Conservation (phyloP, 2,113 vertebrate species). For the Mustelus asterias region DNA sequence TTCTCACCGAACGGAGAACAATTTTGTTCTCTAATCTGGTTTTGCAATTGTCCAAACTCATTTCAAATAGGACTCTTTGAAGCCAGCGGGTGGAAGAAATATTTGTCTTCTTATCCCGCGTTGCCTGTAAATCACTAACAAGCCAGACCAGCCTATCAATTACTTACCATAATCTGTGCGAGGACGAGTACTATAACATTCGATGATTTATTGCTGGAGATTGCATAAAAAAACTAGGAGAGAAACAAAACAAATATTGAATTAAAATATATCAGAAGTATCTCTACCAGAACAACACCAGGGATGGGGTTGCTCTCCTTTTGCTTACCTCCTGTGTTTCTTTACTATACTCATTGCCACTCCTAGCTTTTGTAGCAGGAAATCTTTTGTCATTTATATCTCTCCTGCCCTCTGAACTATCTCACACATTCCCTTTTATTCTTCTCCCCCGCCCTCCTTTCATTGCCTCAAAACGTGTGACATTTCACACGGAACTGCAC, state of each 20-base stretch:
- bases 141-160: neutral
- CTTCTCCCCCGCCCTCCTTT: neutral
- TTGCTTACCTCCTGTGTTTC: neutral
- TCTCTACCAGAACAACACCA: neutral
- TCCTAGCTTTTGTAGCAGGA: neutral
- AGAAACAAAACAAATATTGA: constrained; percentile 32
- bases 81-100: neutral
- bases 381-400: neutral
- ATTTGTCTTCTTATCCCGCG: neutral
- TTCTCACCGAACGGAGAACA: neutral
- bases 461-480: neutral
- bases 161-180: constrained; percentile 96
- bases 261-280: neutral
- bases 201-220: constrained; percentile 97
- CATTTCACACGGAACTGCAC: no score
- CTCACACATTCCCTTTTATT: neutral
- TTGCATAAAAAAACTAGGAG: constrained; percentile 91
- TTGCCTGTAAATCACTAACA: neutral
- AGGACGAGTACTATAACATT: constrained; percentile 97
- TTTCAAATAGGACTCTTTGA: neutral
- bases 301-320: neutral
- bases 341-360: neutral
- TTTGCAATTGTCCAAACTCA: neutral
- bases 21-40: neutral
- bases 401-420: no score